A percentile compares a stretch with the other conserved stretches of the same genome.
phyloP scores from a whole-genome alignment of 2,888 invertebrate species.

The Andrena bicolor region DNA sequence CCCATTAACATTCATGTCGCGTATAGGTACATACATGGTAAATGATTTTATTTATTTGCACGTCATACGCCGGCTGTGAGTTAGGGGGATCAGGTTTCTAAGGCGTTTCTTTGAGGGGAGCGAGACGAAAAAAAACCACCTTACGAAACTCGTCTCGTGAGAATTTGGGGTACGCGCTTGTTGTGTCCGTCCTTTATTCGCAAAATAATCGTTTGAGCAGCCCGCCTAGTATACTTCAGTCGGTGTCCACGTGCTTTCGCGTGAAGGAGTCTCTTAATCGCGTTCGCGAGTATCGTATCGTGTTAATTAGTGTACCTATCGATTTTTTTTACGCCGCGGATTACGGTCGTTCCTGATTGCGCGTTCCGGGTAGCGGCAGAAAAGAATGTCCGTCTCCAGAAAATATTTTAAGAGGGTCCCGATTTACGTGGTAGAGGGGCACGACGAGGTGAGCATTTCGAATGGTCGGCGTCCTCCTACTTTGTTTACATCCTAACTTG shows the following conservation, averaged over 20 bases:
- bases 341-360: slow-evolving; percentile 11
- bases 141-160: slow-evolving; percentile 79
- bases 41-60: slow-evolving; percentile 50
- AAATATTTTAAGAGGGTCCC: slow-evolving; percentile 89
- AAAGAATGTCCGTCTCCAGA: slow-evolving; percentile 64
- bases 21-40: slow-evolving; percentile 5
- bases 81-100: slow-evolving; percentile 73
- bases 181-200: slow-evolving; percentile 73
- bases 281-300: slow-evolving; percentile 58
- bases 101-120: slow-evolving; percentile 59
- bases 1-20: not conserved
- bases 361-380: not conserved
- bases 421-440: slow-evolving; percentile 92
- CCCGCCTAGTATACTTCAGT: slow-evolving; percentile 76
- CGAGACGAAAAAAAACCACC: slow-evolving; percentile 60
- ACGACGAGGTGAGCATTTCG: slow-evolving; percentile 88
- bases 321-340: slow-evolving; percentile 19
- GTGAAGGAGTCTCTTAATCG: slow-evolving; percentile 72
- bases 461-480: slow-evolving; percentile 30
- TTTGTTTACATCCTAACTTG: slow-evolving; percentile 63
- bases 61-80: slow-evolving; percentile 57
- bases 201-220: slow-evolving; percentile 76
- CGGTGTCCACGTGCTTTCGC: slow-evolving; percentile 78
- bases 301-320: slow-evolving; percentile 61
- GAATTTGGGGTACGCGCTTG: slow-evolving; percentile 73